Percentiles rank a stretch among this genome's conserved stretches.
These are phyloP conservation scores for Muscidifurax raptorellus DNA, from an alignment of 1,140 invertebrate species.

Conservation along the genomic window DNA sequence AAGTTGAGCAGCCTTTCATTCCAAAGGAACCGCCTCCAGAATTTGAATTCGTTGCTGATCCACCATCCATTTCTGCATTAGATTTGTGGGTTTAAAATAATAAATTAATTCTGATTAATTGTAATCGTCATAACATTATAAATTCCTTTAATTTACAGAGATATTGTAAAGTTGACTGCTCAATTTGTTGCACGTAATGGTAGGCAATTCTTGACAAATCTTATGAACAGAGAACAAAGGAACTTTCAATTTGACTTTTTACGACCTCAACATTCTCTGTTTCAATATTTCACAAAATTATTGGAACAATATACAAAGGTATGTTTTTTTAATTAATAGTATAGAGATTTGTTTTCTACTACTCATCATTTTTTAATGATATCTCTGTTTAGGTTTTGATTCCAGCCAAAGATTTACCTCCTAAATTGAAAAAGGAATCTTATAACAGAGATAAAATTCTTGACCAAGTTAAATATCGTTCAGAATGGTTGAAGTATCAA, in stretches of 20 bases:
- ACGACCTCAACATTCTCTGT: slow-evolving; percentile 97
- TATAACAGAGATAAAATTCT: slow-evolving; percentile 85
- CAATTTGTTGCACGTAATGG: slow-evolving; percentile 99
- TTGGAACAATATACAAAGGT: slow-evolving; percentile 99
- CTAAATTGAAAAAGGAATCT: slow-evolving; percentile 87
- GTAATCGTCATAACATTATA: too few species aligned
- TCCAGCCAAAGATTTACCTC: slow-evolving; percentile 93
- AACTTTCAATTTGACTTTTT: slow-evolving; percentile 99
- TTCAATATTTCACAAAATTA: slow-evolving; percentile 98
- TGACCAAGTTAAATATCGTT: slow-evolving; percentile 94
- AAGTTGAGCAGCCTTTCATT: slow-evolving; percentile 91
- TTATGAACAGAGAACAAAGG: slow-evolving; percentile 98
- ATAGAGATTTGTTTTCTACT: not conserved
- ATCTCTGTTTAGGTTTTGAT: slow-evolving; percentile 82
- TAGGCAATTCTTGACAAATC: slow-evolving; percentile 96
- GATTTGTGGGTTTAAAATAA: slow-evolving; percentile 85
- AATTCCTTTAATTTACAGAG: slow-evolving; percentile 80
- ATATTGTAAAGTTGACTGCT: slow-evolving; percentile 98
- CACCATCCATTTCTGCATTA: slow-evolving; percentile 98
- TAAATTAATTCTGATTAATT: too few species aligned
- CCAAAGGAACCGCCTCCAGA: slow-evolving; percentile 97
- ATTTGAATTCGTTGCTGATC: slow-evolving; percentile 98
- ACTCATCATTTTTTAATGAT: not conserved
- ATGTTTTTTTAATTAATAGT: slow-evolving; percentile 25
- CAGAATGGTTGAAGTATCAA: slow-evolving; percentile 97